Evolutionary conservation across 1,140 invertebrate species (phyloP).

Genomic region (Neodiprion fabricii): DNA sequence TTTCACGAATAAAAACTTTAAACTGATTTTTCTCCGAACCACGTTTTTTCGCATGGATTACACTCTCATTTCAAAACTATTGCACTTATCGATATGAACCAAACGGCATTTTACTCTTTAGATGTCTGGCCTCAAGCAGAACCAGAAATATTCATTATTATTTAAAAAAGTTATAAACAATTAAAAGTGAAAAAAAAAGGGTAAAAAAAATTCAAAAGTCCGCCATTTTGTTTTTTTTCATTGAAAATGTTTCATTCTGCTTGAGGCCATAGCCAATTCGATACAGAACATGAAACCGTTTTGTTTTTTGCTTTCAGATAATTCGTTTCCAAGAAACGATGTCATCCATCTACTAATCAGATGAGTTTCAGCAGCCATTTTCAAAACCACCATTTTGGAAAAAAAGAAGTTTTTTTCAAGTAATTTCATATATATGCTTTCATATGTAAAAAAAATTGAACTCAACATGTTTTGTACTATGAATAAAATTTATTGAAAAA

Average conservation of each 20-base stretch:
- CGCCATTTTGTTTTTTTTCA: slow-evolving; percentile 21
- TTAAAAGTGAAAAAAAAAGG: slow-evolving; percentile 19
- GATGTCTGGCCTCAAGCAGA: slow-evolving; percentile 19
- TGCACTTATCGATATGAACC: slow-evolving; percentile 16
- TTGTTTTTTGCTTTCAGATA: too few species aligned
- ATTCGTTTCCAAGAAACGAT: too few species aligned
- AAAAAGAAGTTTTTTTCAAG: too few species aligned
- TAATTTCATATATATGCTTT: too few species aligned
- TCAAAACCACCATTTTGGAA: too few species aligned
- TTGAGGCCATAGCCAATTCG: slow-evolving; percentile 20
- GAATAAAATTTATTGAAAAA: too few species aligned
- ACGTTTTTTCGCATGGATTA: slow-evolving; percentile 16
- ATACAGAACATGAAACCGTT: slow-evolving; percentile 14
- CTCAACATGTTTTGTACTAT: too few species aligned
- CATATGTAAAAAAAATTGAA: too few species aligned
- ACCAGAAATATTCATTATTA: slow-evolving; percentile 27
- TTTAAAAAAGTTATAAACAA: slow-evolving; percentile 17
- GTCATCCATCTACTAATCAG: too few species aligned
- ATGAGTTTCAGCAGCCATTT: too few species aligned
- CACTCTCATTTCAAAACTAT: slow-evolving; percentile 23
- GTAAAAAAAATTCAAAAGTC: slow-evolving; percentile 25
- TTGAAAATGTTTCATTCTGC: not conserved
- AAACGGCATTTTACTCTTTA: slow-evolving; percentile 24
- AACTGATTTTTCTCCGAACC: slow-evolving; percentile 26
- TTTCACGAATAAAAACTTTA: slow-evolving; percentile 26